These are phyloP conservation scores for Nineta flava DNA, from an alignment of 2,888 invertebrate species.

Conservation along the genomic window DNA sequence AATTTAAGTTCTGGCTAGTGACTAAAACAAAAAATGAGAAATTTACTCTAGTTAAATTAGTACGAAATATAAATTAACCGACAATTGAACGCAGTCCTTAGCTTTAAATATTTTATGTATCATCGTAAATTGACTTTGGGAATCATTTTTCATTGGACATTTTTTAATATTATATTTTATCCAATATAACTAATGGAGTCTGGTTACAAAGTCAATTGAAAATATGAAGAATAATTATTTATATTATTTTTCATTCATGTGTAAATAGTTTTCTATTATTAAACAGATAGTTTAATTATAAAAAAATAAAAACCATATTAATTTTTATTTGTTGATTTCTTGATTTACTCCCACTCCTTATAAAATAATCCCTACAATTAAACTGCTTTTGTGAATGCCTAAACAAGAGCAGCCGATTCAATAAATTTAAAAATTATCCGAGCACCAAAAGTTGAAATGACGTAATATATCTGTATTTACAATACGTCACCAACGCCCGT, in stretches of 20 bases:
- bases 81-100: background rate
- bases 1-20: slow-evolving; percentile 1
- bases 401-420: too few relatives aligned
- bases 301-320: background rate
- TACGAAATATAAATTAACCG: background rate
- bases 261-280: background rate
- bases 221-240: background rate
- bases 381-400: too few relatives aligned
- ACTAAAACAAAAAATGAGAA: background rate
- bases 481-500: too few relatives aligned
- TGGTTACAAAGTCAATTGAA: slow-evolving; percentile 1
- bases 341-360: too few relatives aligned
- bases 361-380: too few relatives aligned
- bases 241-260: too few relatives aligned
- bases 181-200: background rate
- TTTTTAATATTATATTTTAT: background rate
- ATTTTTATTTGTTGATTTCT: too few relatives aligned
- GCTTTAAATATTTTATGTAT: background rate
- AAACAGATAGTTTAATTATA: background rate
- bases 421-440: too few relatives aligned
- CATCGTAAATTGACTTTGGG: background rate
- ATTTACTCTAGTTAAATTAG: background rate
- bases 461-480: too few relatives aligned
- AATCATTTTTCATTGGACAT: slow-evolving; percentile 1
- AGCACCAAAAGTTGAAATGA: too few relatives aligned